phyloP scores from a whole-genome alignment of 2,113 vertebrate species.

The Ibidorhyncha struthersii region DNA sequence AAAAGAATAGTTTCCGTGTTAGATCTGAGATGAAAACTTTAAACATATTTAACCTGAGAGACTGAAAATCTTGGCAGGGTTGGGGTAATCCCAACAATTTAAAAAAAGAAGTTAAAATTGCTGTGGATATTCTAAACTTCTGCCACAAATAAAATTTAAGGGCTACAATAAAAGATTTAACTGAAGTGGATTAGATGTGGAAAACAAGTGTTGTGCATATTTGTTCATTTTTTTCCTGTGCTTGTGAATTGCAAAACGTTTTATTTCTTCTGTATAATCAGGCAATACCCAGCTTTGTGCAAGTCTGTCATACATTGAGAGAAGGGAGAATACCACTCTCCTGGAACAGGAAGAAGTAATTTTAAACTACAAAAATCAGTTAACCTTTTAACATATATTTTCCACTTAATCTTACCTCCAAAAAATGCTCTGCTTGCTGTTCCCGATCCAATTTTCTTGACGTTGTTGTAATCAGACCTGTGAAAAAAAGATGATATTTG shows the following conservation, averaged over 20 bases:
- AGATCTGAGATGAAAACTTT: not conserved
- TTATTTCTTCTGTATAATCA: not conserved
- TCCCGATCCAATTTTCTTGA: slow-evolving; percentile 94
- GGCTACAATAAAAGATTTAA: not conserved
- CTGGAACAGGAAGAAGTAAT: not conserved
- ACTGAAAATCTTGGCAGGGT: not conserved
- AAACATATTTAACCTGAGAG: not conserved
- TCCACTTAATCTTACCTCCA: slow-evolving; percentile 83
- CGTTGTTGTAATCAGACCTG: slow-evolving; percentile 95
- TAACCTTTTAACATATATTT: not conserved
- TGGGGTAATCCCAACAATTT: not conserved
- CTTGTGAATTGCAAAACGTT: not conserved
- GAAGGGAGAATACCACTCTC: not conserved
- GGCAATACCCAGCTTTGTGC: not conserved
- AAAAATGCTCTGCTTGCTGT: slow-evolving; percentile 92
- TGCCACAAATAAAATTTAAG: not conserved
- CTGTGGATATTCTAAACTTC: not conserved
- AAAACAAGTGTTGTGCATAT: not conserved
- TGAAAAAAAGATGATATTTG: slow-evolving; percentile 64
- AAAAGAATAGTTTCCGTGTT: not conserved
- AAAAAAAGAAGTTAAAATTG: not conserved
- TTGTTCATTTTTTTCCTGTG: not conserved
- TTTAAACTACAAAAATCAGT: not conserved
- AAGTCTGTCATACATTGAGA: not conserved
- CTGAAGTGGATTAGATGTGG: not conserved